A percentile compares a stretch with the other conserved stretches of the same genome.
Conservation (phyloP, 2,113 vertebrate genomes). For the Myiozetetes cayanensis region DNA sequence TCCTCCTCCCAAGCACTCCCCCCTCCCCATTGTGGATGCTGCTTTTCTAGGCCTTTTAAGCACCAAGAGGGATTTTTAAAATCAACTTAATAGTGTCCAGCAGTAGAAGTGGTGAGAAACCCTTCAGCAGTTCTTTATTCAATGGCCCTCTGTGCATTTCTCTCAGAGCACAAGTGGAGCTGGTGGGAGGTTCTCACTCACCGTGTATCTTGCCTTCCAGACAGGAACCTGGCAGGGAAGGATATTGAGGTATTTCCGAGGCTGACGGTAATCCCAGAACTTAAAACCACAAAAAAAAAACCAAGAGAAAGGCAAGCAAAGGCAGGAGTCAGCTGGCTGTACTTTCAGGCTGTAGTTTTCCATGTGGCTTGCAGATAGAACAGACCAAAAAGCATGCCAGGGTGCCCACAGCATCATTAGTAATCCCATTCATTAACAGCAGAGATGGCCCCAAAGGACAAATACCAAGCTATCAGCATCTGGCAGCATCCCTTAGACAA, state of each 20-base stretch:
- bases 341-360: background rate
- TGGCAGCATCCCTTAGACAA: constrained; percentile 31
- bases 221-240: constrained; percentile 96
- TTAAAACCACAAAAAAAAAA: constrained; percentile 35
- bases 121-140: background rate
- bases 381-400: background rate
- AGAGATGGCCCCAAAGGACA: constrained; percentile 11
- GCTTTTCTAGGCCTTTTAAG: background rate
- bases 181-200: constrained; percentile 65
- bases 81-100: background rate
- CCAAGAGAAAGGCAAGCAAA: constrained; percentile 1
- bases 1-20: background rate
- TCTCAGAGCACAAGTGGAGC: background rate
- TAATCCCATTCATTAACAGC: constrained; percentile 2
- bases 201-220: constrained; percentile 97
- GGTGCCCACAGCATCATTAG: background rate
- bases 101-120: background rate
- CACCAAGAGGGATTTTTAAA: background rate
- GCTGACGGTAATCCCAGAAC: constrained; percentile 99
- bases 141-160: background rate
- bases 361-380: background rate
- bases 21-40: no score
- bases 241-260: constrained; percentile 94
- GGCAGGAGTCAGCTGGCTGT: background rate
- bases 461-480: constrained; percentile 19